Evolutionary conservation across 2,888 invertebrate genomes (phyloP), one percentile per base, ranked within the genome.

Genomic region (Itoplectis maculator): DNA sequence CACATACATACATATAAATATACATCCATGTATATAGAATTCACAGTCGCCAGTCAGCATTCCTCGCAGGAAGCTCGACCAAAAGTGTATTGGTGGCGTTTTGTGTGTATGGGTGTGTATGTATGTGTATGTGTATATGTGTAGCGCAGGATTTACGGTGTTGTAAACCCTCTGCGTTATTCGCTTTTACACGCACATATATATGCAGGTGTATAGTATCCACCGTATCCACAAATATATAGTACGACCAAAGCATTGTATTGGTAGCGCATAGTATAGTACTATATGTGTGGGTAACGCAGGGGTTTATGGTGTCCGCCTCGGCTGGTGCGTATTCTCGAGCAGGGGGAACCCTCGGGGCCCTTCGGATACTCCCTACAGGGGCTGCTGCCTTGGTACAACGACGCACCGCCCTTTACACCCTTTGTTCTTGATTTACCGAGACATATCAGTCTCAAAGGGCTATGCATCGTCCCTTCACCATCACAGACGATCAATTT

Each of bases 381-480:
- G 87, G 87, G 90, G 88, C 90, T 91, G 90, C 83, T 91, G 68
- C 88, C 91, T 91, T 91, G 91, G 87, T 91, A 91, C 85, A 74
- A 87, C 89, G 91, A 90, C 91, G 91, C 91, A 91, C 89, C 84
- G 86, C 87, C 88, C 89, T 88, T 89, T 87, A 88, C 89, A 90
- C 90, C 91, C 90, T 90, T 90, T 88, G 85, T 86, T 83, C 85
- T 84, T 77, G 37, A 66, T 66, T 76, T 84, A 77, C 77, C 5
- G 29, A 76, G 23, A 23, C 45, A n/a, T 51, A 35, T 37, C 40
- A 51, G 47, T 51, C 54, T 0, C 5, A 65, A 75, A 66, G 80
- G 80, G 54, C 65, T 20, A 42, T 59, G 13, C 23, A 29, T 4
- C 54, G 13, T 56, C 29, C n/a, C 11, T 11, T 11, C 23, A 5